Percentiles rank a stretch among this genome's conserved stretches.
These are phyloP conservation scores for Anthoptus insignis DNA, from an alignment of 2,888 invertebrate species.

Conservation along the genomic window DNA sequence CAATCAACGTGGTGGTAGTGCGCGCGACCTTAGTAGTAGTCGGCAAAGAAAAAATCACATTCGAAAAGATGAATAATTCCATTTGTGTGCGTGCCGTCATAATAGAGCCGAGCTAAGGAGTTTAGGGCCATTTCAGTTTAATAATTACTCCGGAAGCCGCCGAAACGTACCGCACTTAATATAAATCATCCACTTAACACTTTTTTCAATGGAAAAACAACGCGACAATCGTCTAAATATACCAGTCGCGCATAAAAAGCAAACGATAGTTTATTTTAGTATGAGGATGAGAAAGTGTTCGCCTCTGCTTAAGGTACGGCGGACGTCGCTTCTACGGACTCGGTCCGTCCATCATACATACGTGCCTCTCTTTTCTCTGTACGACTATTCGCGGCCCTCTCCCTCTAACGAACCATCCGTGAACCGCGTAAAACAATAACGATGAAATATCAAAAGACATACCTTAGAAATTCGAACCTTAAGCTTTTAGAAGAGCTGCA, in stretches of 20 bases:
- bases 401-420: constrained; percentile 65
- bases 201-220: constrained; percentile 70
- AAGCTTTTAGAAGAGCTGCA: constrained; percentile 50
- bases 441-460: constrained; percentile 66
- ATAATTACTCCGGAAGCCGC: constrained; percentile 81
- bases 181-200: constrained; percentile 87
- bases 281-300: constrained; percentile 82
- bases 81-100: constrained; percentile 58
- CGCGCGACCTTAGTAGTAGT: constrained; percentile 26
- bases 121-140: constrained; percentile 63
- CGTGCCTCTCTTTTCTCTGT: constrained; percentile 61
- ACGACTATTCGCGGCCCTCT: constrained; percentile 48
- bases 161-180: constrained; percentile 77
- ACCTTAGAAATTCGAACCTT: constrained; percentile 64
- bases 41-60: constrained; percentile 60
- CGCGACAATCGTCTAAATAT: constrained; percentile 81
- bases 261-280: constrained; percentile 78
- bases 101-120: constrained; percentile 61
- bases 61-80: constrained; percentile 69
- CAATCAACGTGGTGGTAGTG: too few species aligned
- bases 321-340: constrained; percentile 73
- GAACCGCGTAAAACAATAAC: constrained; percentile 78
- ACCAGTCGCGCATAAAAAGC: constrained; percentile 79
- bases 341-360: constrained; percentile 77
- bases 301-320: constrained; percentile 76